phyloP scores from a whole-genome alignment of 2,888 invertebrate genomes.

The Zygothrica quintamaculata region DNA sequence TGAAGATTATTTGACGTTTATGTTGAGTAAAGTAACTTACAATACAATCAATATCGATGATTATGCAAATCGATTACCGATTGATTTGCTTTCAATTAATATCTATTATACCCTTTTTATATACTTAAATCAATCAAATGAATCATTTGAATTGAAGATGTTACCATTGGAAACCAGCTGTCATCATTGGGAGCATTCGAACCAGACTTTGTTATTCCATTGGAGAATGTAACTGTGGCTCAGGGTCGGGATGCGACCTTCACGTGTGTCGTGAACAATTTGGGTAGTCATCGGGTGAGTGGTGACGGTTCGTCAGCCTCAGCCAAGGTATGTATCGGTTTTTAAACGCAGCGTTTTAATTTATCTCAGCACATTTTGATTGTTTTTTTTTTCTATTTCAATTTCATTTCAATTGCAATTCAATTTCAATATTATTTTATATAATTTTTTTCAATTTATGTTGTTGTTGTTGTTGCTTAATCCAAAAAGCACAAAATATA shows the following conservation, averaged over 20 bases:
- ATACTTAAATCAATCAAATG: too few species aligned
- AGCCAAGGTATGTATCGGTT: conserved; percentile 93
- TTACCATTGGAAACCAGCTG: conserved; percentile 83
- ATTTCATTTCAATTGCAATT: conserved; percentile 1
- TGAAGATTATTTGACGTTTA: too few species aligned
- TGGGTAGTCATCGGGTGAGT: conserved; percentile 94
- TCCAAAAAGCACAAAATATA: too few species aligned
- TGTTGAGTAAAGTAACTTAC: too few species aligned
- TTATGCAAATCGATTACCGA: too few species aligned
- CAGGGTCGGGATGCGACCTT: conserved; percentile 91
- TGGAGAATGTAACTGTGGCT: conserved; percentile 91
- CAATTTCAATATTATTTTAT: conserved; percentile 40
- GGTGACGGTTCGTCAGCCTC: conserved; percentile 89
- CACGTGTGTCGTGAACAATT: conserved; percentile 91
- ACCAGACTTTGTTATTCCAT: conserved; percentile 90
- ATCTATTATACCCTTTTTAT: too few species aligned
- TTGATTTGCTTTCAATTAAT: too few species aligned
- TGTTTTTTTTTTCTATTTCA: background rate
- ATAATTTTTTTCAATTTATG: conserved; percentile 43
- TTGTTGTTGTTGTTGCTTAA: background rate
- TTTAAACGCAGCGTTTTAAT: conserved; percentile 68
- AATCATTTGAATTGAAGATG: too few species aligned
- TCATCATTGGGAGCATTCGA: conserved; percentile 88
- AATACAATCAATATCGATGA: too few species aligned
- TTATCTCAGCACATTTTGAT: conserved; percentile 18